phyloP scores from a whole-genome alignment of 2,797 vertebrate genomes.

The Esox masquinongy region DNA sequence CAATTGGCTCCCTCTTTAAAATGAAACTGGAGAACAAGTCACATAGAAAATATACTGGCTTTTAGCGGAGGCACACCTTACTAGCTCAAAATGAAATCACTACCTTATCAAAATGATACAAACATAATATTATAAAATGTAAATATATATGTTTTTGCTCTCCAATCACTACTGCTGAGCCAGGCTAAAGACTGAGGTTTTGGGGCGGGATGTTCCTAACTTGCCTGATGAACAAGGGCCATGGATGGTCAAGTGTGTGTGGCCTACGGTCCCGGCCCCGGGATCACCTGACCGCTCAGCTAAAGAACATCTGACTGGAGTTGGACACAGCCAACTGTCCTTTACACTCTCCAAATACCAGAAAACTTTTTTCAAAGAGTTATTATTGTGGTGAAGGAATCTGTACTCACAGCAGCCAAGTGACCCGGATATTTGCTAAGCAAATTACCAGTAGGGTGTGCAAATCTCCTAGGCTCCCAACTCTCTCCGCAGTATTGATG shows the following conservation, averaged over 20 bases:
- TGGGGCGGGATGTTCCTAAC: background rate
- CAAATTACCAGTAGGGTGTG: constrained; percentile 63
- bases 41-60: too few species aligned
- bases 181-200: constrained; percentile 6
- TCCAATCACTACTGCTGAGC: constrained; percentile 6
- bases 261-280: background rate
- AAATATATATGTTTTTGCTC: too few species aligned
- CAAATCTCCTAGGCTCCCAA: constrained; percentile 27
- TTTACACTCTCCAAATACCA: background rate
- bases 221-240: constrained; percentile 11
- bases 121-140: too few species aligned
- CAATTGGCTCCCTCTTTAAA: too few species aligned
- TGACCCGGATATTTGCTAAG: constrained; percentile 67
- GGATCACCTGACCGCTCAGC: background rate
- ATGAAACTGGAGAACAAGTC: too few species aligned
- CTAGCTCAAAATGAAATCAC: too few species aligned
- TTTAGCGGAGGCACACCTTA: too few species aligned
- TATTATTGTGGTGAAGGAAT: constrained; percentile 32
- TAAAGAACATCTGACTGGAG: constrained; percentile 6
- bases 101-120: background rate
- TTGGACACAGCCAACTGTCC: constrained; percentile 14
- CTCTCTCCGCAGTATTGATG: constrained; percentile 28
- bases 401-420: constrained; percentile 42
- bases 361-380: constrained; percentile 10
- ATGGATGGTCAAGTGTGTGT: constrained; percentile 6